Evolutionary conservation across 2,888 invertebrate genomes (phyloP).

Genomic region (Molanna angustata): DNA sequence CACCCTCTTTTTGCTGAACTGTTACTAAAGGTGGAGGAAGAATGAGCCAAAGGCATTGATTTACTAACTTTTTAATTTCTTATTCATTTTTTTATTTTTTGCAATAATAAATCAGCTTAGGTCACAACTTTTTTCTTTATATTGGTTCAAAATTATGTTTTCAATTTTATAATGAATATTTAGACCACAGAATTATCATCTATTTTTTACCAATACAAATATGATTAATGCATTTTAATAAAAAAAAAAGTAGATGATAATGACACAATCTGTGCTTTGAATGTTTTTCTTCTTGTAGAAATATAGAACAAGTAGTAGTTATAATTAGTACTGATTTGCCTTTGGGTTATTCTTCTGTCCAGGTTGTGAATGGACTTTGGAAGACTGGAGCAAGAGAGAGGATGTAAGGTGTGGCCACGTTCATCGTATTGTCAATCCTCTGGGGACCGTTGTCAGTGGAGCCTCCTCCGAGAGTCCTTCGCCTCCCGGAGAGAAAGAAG

Average conservation of each 20-base stretch:
- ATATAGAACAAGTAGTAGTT: constrained; percentile 11
- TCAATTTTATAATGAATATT: background rate
- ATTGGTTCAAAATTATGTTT: background rate
- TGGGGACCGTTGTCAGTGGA: constrained; percentile 66
- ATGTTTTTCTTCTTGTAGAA: background rate
- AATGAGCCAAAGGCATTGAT: constrained; percentile 55
- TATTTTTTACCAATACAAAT: too few relatives aligned
- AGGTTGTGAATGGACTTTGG: constrained; percentile 59
- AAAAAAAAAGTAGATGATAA: constrained; percentile 2
- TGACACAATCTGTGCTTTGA: constrained; percentile 2
- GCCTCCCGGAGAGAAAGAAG: constrained; percentile 45
- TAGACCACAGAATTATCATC: too few relatives aligned
- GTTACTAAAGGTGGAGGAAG: constrained; percentile 39
- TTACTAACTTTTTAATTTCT: constrained; percentile 31
- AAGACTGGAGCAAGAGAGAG: constrained; percentile 33
- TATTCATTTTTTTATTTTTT: constrained; percentile 20
- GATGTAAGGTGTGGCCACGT: constrained; percentile 49
- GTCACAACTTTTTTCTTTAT: too few relatives aligned
- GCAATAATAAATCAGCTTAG: too few relatives aligned
- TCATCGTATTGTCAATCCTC: constrained; percentile 72
- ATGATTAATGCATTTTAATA: too few relatives aligned
- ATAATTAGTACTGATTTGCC: constrained; percentile 59
- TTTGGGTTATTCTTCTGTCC: constrained; percentile 78
- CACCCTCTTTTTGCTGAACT: too few relatives aligned
- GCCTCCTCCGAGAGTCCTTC: constrained; percentile 42